These are phyloP conservation scores for Halisarca cf. caerulea DNA, from an alignment of 37 sponge, comb jelly and placozoan genomes.

Conservation along the genomic window DNA sequence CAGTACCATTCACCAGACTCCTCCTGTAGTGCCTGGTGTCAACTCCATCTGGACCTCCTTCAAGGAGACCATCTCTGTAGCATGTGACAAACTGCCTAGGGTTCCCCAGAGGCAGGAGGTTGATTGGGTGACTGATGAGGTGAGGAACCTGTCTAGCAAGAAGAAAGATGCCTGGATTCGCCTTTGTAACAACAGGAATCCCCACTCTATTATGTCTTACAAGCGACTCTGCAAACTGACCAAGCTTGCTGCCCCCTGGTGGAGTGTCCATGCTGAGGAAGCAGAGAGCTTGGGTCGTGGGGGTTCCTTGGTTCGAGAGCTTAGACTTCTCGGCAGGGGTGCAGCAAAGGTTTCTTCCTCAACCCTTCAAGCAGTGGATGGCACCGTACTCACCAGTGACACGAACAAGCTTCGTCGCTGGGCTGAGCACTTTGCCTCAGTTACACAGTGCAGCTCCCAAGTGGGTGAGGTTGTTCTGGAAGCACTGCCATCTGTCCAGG, in stretches of 20 bases:
- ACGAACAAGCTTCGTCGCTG: not conserved
- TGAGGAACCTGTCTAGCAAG: slow-evolving; percentile 21
- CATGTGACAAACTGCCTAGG: slow-evolving; percentile 25
- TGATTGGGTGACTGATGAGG: slow-evolving; percentile 22
- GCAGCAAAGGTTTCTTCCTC: slow-evolving; percentile 1
- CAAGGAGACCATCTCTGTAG: slow-evolving; percentile 10
- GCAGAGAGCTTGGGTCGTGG: slow-evolving; percentile 19
- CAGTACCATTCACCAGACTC: not conserved
- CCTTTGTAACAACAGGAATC: slow-evolving; percentile 18
- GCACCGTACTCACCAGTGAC: slow-evolving; percentile 2
- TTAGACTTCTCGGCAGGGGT: not conserved
- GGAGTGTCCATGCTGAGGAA: slow-evolving; percentile 25
- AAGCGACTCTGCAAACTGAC: slow-evolving; percentile 20
- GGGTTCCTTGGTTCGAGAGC: slow-evolving; percentile 4
- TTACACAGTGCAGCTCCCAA: slow-evolving; percentile 9
- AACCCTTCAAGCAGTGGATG: slow-evolving; percentile 20
- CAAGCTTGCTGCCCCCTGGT: slow-evolving; percentile 14
- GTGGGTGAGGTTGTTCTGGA: slow-evolving; percentile 7
- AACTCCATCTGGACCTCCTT: slow-evolving; percentile 27
- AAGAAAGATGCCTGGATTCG: slow-evolving; percentile 16
- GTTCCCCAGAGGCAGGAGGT: slow-evolving; percentile 13
- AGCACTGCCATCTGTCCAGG: not conserved
- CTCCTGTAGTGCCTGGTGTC: slow-evolving; percentile 7
- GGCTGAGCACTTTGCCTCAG: slow-evolving; percentile 17
- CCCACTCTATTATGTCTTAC: not conserved